phyloP scores from a whole-genome alignment of 1,140 invertebrate species.

The Dendroctonus ponderosae region DNA sequence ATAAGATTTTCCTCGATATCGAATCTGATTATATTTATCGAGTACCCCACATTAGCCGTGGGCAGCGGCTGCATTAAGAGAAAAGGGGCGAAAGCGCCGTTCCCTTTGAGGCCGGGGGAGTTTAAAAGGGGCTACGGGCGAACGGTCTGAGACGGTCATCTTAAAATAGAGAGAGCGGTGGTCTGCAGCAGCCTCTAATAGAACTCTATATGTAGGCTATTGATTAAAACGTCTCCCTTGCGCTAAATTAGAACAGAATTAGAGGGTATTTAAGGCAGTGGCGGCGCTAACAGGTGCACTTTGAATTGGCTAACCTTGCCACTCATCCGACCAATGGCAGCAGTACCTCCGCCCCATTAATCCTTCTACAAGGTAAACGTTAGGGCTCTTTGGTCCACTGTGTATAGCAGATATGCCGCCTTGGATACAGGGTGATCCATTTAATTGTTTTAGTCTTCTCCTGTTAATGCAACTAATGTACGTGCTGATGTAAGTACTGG shows the following conservation, averaged over 20 bases:
- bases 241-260: slow-evolving; percentile 39
- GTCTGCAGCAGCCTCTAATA: slow-evolving; percentile 37
- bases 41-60: slow-evolving; percentile 20
- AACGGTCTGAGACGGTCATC: slow-evolving; percentile 34
- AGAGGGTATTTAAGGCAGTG: slow-evolving; percentile 32
- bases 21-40: slow-evolving; percentile 33
- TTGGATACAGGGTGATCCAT: too few species aligned
- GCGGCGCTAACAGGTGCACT: background rate
- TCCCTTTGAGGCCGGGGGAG: background rate
- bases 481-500: too few species aligned
- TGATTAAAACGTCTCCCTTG: slow-evolving; percentile 39
- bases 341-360: too few species aligned
- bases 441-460: too few species aligned
- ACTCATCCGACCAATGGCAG: too few species aligned
- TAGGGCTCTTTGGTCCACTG: too few species aligned
- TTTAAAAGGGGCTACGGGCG: background rate
- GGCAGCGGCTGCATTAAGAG: slow-evolving; percentile 11
- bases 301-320: too few species aligned
- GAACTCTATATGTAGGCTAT: slow-evolving; percentile 38
- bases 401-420: too few species aligned
- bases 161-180: slow-evolving; percentile 37
- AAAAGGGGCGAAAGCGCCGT: slow-evolving; percentile 3
- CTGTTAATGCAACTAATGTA: too few species aligned
- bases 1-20: slow-evolving; percentile 30
- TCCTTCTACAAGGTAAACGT: too few species aligned